Conservation (phyloP, 2,888 invertebrate species). For the Linnaemya tessellans region DNA sequence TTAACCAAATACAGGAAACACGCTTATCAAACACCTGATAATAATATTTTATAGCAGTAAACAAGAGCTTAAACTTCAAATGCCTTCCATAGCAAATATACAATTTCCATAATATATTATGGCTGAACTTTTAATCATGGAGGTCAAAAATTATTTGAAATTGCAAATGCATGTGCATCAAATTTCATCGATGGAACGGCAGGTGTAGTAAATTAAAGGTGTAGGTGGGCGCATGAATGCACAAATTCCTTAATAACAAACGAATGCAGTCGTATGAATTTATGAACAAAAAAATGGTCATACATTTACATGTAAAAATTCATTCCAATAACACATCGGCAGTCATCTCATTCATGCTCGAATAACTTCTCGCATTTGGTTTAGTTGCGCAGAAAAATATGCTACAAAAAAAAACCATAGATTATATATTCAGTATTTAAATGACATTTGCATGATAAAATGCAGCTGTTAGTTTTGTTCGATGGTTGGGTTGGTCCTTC, state of each 20-base stretch:
- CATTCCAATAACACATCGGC: not conserved
- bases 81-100: too few species aligned
- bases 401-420: not conserved
- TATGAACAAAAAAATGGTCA: not conserved
- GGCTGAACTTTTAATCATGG: too few species aligned
- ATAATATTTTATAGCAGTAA: too few species aligned
- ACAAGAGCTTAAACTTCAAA: too few species aligned
- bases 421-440: constrained; percentile 4
- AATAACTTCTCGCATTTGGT: constrained; percentile 11
- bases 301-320: not conserved
- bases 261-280: not conserved
- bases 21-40: too few species aligned
- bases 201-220: too few species aligned
- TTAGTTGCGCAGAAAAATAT: not conserved
- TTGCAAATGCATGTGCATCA: not conserved
- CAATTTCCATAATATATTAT: too few species aligned
- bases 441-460: constrained; percentile 4
- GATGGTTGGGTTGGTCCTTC: too few species aligned
- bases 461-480: constrained; percentile 16
- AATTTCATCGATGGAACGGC: not conserved
- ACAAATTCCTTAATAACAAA: too few species aligned
- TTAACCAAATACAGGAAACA: too few species aligned
- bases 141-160: too few species aligned
- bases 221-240: too few species aligned
- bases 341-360: constrained; percentile 22